phyloP scores from a whole-genome alignment of 2,888 invertebrate genomes.

The Thelaira solivaga region DNA sequence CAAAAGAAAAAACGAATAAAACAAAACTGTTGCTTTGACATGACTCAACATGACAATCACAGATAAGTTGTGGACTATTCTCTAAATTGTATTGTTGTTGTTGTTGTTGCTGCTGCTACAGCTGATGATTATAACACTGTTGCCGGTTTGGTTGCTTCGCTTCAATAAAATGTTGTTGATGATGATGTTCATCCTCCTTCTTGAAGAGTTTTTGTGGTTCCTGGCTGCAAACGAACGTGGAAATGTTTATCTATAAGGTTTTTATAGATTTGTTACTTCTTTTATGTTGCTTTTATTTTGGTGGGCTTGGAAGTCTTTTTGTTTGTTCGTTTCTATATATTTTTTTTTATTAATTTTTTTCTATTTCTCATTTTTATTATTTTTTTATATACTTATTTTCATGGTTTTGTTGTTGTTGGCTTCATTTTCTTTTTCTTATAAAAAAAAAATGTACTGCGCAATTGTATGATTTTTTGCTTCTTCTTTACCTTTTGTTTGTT shows the following conservation, averaged over 20 bases:
- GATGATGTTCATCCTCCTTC: slow-evolving; percentile 47
- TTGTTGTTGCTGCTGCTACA: slow-evolving; percentile 6
- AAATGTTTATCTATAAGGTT: slow-evolving; percentile 55
- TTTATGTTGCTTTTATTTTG: slow-evolving; percentile 2
- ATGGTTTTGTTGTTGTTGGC: slow-evolving; percentile 14
- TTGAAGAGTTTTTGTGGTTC: slow-evolving; percentile 26
- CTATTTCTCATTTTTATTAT: slow-evolving; percentile 29
- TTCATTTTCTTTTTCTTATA: slow-evolving; percentile 40
- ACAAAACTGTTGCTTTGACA: slow-evolving; percentile 59
- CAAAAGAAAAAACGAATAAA: slow-evolving; percentile 6
- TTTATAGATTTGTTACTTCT: slow-evolving; percentile 13
- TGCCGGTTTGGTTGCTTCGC: slow-evolving; percentile 35
- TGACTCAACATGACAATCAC: slow-evolving; percentile 61
- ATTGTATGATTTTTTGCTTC: slow-evolving; percentile 29
- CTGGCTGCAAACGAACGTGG: slow-evolving; percentile 52
- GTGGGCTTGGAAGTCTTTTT: slow-evolving; percentile 37
- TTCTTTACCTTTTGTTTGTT: not conserved
- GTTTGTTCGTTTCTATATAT: slow-evolving; percentile 25
- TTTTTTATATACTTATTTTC: slow-evolving; percentile 28
- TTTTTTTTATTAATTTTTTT: slow-evolving; percentile 9
- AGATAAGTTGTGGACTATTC: slow-evolving; percentile 54
- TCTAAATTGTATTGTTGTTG: slow-evolving; percentile 12
- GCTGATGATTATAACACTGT: slow-evolving; percentile 31
- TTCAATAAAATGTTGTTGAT: slow-evolving; percentile 28
- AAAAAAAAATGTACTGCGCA: slow-evolving; percentile 58